Conservation (phyloP, 1,140 invertebrate genomes). For the Leucophenga varia region DNA sequence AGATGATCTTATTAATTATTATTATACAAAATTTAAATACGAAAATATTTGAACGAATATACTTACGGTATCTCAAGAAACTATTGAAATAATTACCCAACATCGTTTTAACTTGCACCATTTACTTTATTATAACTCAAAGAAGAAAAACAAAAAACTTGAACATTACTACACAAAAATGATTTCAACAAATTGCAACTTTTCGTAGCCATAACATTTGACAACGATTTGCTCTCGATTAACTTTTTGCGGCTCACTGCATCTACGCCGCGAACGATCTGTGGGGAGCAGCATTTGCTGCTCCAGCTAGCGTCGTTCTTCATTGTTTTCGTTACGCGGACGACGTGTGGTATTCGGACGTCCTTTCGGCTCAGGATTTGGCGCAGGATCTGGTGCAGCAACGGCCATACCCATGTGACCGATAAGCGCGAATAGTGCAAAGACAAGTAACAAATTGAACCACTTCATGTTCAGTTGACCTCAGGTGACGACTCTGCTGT, state of each 20-base stretch:
- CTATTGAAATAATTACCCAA: too few relatives aligned
- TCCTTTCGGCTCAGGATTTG: constrained; percentile 38
- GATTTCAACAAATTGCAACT: constrained; percentile 45
- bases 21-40: too few relatives aligned
- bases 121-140: background rate
- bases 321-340: constrained; percentile 36
- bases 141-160: constrained; percentile 8
- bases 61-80: too few relatives aligned
- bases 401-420: constrained; percentile 30
- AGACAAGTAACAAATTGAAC: constrained; percentile 38
- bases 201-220: constrained; percentile 36
- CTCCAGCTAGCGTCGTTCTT: constrained; percentile 36
- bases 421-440: constrained; percentile 37
- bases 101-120: too few relatives aligned
- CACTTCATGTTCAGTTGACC: constrained; percentile 37
- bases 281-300: background rate
- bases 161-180: constrained; percentile 34
- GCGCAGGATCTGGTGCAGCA: constrained; percentile 17
- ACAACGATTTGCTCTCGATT: constrained; percentile 30
- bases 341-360: constrained; percentile 43
- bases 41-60: too few relatives aligned
- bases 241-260: constrained; percentile 22
- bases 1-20: too few relatives aligned
- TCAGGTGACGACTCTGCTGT: constrained; percentile 1
- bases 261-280: constrained; percentile 21